Evolutionary conservation across 2,797 vertebrate genomes (phyloP).

Genomic region (Nyctalus aviator): DNA sequence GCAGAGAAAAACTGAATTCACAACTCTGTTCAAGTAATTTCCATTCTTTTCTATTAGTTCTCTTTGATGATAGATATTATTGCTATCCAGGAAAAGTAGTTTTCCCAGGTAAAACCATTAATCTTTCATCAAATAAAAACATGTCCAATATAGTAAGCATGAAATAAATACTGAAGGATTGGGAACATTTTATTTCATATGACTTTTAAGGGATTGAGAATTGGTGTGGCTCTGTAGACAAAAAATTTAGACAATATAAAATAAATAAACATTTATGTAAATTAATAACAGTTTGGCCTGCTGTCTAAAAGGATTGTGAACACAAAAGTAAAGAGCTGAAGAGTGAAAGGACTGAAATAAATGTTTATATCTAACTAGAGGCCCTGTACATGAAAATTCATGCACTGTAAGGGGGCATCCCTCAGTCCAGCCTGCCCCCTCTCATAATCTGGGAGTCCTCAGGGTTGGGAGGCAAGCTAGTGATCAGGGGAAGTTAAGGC

Average conservation of each 20-base stretch:
- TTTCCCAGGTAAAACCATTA: neutral
- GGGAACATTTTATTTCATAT: neutral
- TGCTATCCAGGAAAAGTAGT: neutral
- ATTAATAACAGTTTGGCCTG: neutral
- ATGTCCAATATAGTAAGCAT: neutral
- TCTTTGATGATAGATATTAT: neutral
- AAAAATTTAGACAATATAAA: neutral
- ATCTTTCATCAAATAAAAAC: neutral
- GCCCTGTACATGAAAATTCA: too few relatives aligned
- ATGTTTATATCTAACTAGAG: neutral
- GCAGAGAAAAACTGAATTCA: neutral
- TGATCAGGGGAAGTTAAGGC: too few relatives aligned
- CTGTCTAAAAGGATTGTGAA: neutral
- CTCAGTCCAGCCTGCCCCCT: too few relatives aligned
- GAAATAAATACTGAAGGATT: neutral
- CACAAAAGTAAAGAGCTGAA: neutral
- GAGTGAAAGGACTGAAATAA: conserved; percentile 21
- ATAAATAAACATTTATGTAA: neutral
- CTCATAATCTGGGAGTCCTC: too few relatives aligned
- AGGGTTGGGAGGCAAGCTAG: too few relatives aligned
- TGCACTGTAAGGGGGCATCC: too few relatives aligned
- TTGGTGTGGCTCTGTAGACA: neutral
- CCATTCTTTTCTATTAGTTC: neutral
- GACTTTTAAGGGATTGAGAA: neutral
- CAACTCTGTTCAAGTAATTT: neutral